A percentile compares a stretch with the other conserved stretches of the same genome.
These are phyloP conservation scores for Toxonevra muliebris DNA, from an alignment of 2,888 invertebrate species.

Conservation along the genomic window DNA sequence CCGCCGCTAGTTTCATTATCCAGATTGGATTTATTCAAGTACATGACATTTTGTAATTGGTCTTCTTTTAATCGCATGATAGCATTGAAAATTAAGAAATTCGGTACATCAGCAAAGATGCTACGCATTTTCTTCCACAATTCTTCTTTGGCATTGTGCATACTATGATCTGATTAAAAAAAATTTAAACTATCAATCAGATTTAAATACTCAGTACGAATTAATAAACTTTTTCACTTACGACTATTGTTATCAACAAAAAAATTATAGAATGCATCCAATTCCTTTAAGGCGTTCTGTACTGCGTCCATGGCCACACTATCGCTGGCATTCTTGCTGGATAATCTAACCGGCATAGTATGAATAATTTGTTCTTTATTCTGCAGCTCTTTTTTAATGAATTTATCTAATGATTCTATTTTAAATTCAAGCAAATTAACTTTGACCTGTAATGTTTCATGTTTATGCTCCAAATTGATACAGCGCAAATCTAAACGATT, in stretches of 20 bases:
- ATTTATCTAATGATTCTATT: constrained; percentile 45
- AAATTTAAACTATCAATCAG: constrained; percentile 12
- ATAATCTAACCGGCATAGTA: constrained; percentile 58
- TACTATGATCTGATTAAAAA: constrained; percentile 37
- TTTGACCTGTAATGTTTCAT: constrained; percentile 46
- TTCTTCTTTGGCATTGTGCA: constrained; percentile 51
- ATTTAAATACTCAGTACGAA: background rate
- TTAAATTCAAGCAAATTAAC: constrained; percentile 55
- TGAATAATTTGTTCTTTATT: constrained; percentile 48
- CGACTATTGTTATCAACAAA: constrained; percentile 46
- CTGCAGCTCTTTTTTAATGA: constrained; percentile 48
- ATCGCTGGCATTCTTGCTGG: constrained; percentile 53
- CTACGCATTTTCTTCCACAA: constrained; percentile 58
- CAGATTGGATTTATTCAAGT: constrained; percentile 46
- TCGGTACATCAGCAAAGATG: constrained; percentile 57
- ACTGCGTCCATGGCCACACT: constrained; percentile 49
- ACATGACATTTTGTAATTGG: constrained; percentile 57
- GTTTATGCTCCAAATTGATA: constrained; percentile 50
- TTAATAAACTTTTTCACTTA: constrained; percentile 19
- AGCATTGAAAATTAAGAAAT: constrained; percentile 55
- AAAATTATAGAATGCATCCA: constrained; percentile 55
- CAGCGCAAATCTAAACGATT: constrained; percentile 53
- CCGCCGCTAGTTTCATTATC: constrained; percentile 25
- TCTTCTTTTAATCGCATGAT: constrained; percentile 58
- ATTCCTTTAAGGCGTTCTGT: constrained; percentile 51